These are phyloP conservation scores for Rhizoglyphus robini DNA, from an alignment of 1,140 invertebrate species.

Conservation along the genomic window DNA sequence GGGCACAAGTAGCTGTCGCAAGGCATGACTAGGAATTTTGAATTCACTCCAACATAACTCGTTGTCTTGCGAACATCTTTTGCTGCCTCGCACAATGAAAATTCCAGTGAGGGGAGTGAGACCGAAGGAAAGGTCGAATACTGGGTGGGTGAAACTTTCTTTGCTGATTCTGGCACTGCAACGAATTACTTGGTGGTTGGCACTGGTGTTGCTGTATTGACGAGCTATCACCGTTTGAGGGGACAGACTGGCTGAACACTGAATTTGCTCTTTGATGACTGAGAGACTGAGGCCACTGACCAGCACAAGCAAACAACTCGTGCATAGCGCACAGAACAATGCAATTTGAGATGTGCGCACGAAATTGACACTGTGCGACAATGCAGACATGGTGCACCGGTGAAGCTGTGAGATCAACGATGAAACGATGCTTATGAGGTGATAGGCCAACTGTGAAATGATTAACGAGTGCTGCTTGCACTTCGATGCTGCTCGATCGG, in stretches of 20 bases:
- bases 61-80: background rate
- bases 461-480: constrained; percentile 8
- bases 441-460: background rate
- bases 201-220: background rate
- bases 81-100: background rate
- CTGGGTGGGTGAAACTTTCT: constrained; percentile 6
- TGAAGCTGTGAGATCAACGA: background rate
- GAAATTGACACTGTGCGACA: background rate
- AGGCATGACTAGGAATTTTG: background rate
- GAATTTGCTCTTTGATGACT: background rate
- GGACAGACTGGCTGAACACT: background rate
- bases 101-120: background rate
- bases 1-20: background rate
- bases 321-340: too few relatives aligned
- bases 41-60: background rate
- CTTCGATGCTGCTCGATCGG: too few relatives aligned
- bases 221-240: background rate
- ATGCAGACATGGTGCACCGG: background rate
- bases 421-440: background rate
- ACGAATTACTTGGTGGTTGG: background rate
- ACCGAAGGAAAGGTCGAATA: constrained; percentile 6
- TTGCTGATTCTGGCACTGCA: background rate
- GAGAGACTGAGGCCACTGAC: too few relatives aligned
- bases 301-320: too few relatives aligned
- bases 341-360: background rate